Evolutionary conservation across 2,113 vertebrate genomes (phyloP).

Genomic region (Orthonyx spaldingii): DNA sequence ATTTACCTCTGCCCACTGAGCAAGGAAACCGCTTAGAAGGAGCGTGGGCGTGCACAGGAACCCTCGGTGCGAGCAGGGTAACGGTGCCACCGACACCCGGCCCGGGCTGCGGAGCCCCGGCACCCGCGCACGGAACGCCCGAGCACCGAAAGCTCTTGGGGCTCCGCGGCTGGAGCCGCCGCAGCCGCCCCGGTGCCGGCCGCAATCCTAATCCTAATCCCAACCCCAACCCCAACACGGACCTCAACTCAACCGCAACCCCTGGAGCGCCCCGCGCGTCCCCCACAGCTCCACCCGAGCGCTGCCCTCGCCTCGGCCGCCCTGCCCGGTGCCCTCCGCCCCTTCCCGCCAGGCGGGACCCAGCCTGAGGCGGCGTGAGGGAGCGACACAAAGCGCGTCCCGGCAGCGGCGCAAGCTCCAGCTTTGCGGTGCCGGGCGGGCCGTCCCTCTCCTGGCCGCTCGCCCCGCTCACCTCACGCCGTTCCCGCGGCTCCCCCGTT

Average conservation of each 20-base stretch:
- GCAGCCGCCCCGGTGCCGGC: neutral
- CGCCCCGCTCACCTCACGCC: neutral
- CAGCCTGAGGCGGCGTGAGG: neutral
- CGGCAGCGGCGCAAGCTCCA: neutral
- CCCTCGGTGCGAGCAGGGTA: fast-evolving
- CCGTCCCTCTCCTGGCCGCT: too few species aligned
- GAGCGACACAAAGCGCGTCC: neutral
- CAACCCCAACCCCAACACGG: neutral
- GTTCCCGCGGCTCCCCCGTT: neutral
- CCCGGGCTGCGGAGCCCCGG: fast-evolving
- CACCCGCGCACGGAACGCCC: fast-evolving
- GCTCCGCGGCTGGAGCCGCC: neutral
- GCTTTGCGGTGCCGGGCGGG: too few species aligned
- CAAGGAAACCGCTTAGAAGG: fast-evolving
- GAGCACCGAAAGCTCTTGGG: neutral
- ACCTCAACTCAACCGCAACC: fast-evolving
- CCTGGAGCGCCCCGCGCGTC: too few species aligned
- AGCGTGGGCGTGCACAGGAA: fast-evolving
- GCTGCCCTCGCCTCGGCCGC: neutral
- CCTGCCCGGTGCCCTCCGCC: too few species aligned
- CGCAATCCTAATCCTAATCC: neutral
- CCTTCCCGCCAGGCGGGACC: neutral
- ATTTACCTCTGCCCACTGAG: fast-evolving
- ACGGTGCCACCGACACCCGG: fast-evolving
- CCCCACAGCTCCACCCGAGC: neutral